These are phyloP conservation scores for Dinomys branickii DNA, from an alignment of 2,113 vertebrate genomes.

Conservation along the genomic window DNA sequence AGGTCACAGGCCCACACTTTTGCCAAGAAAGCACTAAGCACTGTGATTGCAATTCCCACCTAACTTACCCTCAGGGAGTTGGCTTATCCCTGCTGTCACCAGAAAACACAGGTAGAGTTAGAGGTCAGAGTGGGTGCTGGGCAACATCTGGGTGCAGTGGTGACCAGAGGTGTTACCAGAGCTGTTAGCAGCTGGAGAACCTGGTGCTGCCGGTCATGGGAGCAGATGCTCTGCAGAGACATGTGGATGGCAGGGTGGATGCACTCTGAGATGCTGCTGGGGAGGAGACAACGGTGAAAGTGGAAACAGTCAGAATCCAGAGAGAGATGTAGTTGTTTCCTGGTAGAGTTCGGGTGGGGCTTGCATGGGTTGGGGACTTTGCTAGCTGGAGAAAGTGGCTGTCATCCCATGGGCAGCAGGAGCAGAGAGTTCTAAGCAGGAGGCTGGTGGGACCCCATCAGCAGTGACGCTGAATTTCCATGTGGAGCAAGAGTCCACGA, in stretches of 20 bases:
- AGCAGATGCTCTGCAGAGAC: background rate
- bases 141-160: background rate
- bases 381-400: background rate
- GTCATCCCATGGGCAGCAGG: fast-evolving
- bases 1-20: fast-evolving
- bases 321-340: background rate
- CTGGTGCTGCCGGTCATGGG: background rate
- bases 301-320: background rate
- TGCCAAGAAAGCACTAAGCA: background rate
- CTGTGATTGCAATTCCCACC: background rate
- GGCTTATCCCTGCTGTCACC: fast-evolving
- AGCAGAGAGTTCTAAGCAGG: background rate
- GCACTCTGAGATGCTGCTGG: no score
- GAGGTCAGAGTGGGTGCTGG: background rate
- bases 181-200: no score
- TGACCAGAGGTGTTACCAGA: no score
- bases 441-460: background rate
- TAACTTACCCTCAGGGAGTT: background rate
- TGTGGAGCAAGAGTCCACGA: fast-evolving
- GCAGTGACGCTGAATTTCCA: no score
- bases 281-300: no score
- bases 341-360: background rate
- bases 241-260: background rate
- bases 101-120: background rate
- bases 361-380: no score